phyloP scores from a whole-genome alignment of 1,140 invertebrate species.

The Lysiphlebus fabarum region DNA sequence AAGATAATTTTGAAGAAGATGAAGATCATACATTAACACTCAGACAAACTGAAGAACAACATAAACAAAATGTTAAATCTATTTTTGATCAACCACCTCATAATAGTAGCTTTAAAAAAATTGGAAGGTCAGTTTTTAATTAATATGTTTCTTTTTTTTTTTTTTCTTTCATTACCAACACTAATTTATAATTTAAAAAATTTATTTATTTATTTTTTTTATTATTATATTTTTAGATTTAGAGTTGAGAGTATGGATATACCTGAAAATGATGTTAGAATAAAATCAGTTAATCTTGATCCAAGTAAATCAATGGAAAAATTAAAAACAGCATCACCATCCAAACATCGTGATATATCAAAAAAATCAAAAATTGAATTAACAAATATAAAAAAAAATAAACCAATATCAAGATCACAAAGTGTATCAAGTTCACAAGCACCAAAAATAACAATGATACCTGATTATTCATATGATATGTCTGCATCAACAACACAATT shows the following conservation, averaged over 20 bases:
- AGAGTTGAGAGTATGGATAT: slow-evolving; percentile 52
- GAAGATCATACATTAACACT: slow-evolving; percentile 51
- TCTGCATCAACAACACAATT: slow-evolving; percentile 34
- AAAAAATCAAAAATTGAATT: slow-evolving; percentile 17
- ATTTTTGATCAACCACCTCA: slow-evolving; percentile 45
- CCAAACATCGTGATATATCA: slow-evolving; percentile 2
- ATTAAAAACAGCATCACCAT: slow-evolving; percentile 21
- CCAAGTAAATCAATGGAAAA: slow-evolving; percentile 34
- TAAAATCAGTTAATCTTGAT: slow-evolving; percentile 39
- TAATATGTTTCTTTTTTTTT: too few relatives aligned
- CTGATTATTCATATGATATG: slow-evolving; percentile 30
- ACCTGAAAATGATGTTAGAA: slow-evolving; percentile 48
- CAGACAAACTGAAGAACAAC: slow-evolving; percentile 47
- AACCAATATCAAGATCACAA: slow-evolving; percentile 41
- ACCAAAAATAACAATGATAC: not conserved
- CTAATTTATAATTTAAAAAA: slow-evolving; percentile 1
- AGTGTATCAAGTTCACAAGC: slow-evolving; percentile 46
- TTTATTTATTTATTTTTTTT: too few relatives aligned
- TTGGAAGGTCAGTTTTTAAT: slow-evolving; percentile 43
- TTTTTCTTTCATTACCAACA: too few relatives aligned
- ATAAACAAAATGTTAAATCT: slow-evolving; percentile 48
- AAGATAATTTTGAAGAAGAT: slow-evolving; percentile 41
- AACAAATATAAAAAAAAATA: slow-evolving; percentile 15
- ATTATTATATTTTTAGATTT: too few relatives aligned
- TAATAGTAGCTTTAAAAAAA: slow-evolving; percentile 45